These are phyloP conservation scores for Tenthredo notha DNA, from an alignment of 2,888 invertebrate species.

Conservation along the genomic window DNA sequence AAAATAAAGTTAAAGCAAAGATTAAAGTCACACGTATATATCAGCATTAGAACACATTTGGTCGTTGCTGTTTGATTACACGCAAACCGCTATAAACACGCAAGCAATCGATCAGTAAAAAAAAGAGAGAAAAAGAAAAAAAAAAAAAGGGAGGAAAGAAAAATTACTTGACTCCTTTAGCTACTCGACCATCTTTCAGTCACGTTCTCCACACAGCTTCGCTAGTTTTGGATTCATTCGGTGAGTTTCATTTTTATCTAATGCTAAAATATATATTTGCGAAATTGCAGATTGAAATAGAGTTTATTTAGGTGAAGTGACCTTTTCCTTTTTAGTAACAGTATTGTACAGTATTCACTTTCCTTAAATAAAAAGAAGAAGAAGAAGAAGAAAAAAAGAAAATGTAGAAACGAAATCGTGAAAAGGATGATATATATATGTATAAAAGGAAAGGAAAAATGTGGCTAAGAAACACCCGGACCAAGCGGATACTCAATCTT, in stretches of 20 bases:
- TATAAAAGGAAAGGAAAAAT: background rate
- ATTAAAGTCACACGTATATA: constrained; percentile 27
- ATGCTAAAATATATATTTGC: background rate
- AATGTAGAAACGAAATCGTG: background rate
- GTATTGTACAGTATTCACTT: background rate
- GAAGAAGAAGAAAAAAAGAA: too few relatives aligned
- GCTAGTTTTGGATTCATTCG: background rate
- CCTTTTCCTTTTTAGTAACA: background rate
- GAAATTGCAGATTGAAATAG: background rate
- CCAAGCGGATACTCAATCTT: constrained; percentile 38
- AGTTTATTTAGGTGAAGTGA: background rate
- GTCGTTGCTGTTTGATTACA: constrained; percentile 31
- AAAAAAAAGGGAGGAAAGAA: background rate
- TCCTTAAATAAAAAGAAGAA: background rate
- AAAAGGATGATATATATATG: background rate
- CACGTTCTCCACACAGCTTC: background rate
- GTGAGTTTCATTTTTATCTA: background rate
- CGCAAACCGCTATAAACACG: constrained; percentile 35
- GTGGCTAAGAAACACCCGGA: background rate
- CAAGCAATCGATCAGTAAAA: constrained; percentile 21
- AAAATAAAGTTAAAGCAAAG: constrained; percentile 29
- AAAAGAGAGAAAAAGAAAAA: background rate
- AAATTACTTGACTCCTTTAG: background rate
- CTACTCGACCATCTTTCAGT: constrained; percentile 9
- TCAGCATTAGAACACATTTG: constrained; percentile 30